Base-by-base conservation (phyloP, 2,888 invertebrate genomes). In the Orthonychiurus folsomi region DNA sequence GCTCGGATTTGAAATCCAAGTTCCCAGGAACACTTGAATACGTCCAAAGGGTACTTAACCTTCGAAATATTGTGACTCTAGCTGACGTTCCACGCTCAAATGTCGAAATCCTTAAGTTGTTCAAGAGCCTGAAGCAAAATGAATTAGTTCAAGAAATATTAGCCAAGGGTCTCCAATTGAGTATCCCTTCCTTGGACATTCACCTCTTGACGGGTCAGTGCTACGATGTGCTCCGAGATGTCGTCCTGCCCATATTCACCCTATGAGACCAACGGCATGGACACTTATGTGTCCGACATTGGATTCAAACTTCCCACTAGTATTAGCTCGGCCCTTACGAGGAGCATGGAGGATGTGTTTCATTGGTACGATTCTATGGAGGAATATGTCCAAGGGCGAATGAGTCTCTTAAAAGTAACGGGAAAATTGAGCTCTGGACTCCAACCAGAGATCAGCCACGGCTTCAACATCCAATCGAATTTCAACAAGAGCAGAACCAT, bases 11-110 rank as follows among this genome's bases (percentile, higher is more conserved):
- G 20, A 52, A 52, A 18, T 15, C 3, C 9, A 52, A 52, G n/a
- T 52, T 52, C n/a, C 52, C 52, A 52, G 20, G n/a, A 15, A 20
- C 52, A 20, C 52, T 52, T 52, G 3, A 3, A 20, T 52, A 52
- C n/a, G 12, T 52, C 23, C 52, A 52, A 52, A 3, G 52, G 3
- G 9, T 20, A 20, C n/a, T 52, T 3, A 52, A 52, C 23, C 3
- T 52, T 52, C n/a, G 52, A 21, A 52, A 52, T 52, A 52, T 52
- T 21, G 9, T 37, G 5, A 37, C 37, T 9, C 15, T 15, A 37
- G 23, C 3, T 12, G n/a, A 52, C 52, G 52, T 52, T 52, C 52
- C 52, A 3, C 5, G n/a, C 5, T 15, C 52, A 9, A 12, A 9
- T 20, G n/a, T 9, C 3, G 52, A 20, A 3, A 52, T 52, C n/a